phyloP scores from a whole-genome alignment of 1,140 invertebrate species.

The Linepithema humile region DNA sequence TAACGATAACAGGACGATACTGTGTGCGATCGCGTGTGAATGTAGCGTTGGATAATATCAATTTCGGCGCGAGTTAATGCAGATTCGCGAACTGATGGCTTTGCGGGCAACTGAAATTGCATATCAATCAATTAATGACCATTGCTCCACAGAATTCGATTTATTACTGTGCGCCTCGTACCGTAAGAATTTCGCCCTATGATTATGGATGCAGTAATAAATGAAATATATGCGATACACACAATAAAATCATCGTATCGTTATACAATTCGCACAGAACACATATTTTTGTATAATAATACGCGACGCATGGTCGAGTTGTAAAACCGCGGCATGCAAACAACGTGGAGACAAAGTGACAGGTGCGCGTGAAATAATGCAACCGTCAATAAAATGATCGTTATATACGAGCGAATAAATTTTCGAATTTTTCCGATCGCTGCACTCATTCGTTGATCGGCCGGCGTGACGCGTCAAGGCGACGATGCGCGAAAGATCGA shows the following conservation, averaged over 20 bases:
- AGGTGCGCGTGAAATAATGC: constrained; percentile 1
- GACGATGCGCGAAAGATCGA: constrained; percentile 10
- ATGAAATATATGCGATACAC: neutral
- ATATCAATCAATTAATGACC: constrained; percentile 32
- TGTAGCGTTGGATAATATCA: neutral
- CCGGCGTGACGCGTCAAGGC: neutral
- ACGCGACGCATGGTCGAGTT: neutral
- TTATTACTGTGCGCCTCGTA: neutral
- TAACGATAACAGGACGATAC: constrained; percentile 26
- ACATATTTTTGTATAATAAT: neutral
- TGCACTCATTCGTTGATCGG: neutral
- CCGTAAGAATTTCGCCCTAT: constrained; percentile 16
- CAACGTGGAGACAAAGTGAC: neutral
- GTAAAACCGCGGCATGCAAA: neutral
- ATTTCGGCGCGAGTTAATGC: neutral
- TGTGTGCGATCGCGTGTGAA: neutral
- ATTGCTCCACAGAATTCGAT: neutral
- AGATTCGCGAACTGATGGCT: neutral
- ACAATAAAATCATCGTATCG: neutral
- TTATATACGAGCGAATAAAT: constrained; percentile 25
- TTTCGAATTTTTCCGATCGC: constrained; percentile 48
- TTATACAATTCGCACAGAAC: neutral
- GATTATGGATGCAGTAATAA: neutral
- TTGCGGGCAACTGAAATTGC: neutral
- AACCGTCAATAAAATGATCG: constrained; percentile 35